Percentiles rank a stretch among this genome's conserved stretches.
Evolutionary conservation across 2,888 invertebrate genomes (phyloP).

Genomic region (Bembecia ichneumoniformis): DNA sequence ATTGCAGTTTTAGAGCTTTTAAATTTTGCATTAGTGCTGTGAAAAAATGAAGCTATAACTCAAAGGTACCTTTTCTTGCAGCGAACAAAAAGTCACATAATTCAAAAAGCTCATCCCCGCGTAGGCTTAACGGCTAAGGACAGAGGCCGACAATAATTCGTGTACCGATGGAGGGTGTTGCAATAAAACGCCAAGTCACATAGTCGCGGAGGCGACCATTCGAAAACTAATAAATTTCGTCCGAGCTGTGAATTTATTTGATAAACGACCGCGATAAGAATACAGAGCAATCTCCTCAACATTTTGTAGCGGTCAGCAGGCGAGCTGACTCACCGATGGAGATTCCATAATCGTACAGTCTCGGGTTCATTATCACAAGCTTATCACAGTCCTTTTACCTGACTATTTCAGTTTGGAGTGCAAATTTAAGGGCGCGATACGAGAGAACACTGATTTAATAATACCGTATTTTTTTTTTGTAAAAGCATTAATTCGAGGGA

Average conservation of each 20-base stretch:
- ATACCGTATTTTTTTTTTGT: too few relatives aligned
- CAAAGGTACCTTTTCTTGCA: background rate
- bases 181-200: constrained; percentile 46
- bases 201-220: constrained; percentile 49
- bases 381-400: too few relatives aligned
- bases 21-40: too few relatives aligned
- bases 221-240: constrained; percentile 61
- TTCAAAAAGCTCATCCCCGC: constrained; percentile 22
- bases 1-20: too few relatives aligned
- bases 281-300: constrained; percentile 34
- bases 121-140: constrained; percentile 12
- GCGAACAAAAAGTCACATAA: constrained; percentile 8
- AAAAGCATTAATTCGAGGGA: too few relatives aligned
- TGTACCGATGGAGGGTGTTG: constrained; percentile 29
- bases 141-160: constrained; percentile 34
- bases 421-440: too few relatives aligned
- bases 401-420: too few relatives aligned
- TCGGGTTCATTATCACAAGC: too few relatives aligned
- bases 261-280: constrained; percentile 59
- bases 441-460: too few relatives aligned
- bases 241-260: constrained; percentile 62
- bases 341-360: too few relatives aligned
- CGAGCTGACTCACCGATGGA: background rate
- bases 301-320: constrained; percentile 36
- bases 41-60: too few relatives aligned